Percentiles rank a stretch among this genome's conserved stretches.
Evolutionary conservation across 2,888 invertebrate species (phyloP).

Genomic region (Papilio elwesi): DNA sequence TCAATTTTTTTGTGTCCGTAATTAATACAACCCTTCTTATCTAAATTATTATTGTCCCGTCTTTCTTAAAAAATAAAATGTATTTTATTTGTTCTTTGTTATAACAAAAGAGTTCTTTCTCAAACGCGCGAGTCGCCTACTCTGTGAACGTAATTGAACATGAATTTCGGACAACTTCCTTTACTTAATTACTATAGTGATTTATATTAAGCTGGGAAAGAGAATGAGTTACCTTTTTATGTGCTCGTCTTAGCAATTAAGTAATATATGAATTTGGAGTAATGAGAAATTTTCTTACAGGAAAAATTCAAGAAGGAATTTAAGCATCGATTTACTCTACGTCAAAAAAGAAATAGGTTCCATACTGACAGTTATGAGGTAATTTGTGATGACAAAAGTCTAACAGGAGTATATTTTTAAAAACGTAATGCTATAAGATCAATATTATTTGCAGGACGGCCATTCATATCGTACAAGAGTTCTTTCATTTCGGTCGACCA

Average conservation of each 20-base stretch:
- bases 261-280: background rate
- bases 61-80: background rate
- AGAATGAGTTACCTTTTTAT: background rate
- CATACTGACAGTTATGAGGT: conserved; percentile 80
- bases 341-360: conserved; percentile 73
- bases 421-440: background rate
- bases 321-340: conserved; percentile 87
- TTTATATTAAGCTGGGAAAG: background rate
- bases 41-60: background rate
- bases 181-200: background rate
- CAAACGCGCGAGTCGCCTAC: background rate
- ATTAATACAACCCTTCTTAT: too few relatives aligned
- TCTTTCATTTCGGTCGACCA: conserved; percentile 75
- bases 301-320: conserved; percentile 92
- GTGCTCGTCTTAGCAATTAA: background rate
- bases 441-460: conserved; percentile 68
- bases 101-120: background rate
- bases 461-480: conserved; percentile 76
- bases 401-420: background rate
- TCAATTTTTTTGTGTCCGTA: too few relatives aligned
- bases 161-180: background rate
- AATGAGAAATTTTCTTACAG: conserved; percentile 69
- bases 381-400: conserved; percentile 43
- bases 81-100: background rate
- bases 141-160: background rate